phyloP scores from a whole-genome alignment of 2,797 vertebrate species.

The Sebastes cheni region DNA sequence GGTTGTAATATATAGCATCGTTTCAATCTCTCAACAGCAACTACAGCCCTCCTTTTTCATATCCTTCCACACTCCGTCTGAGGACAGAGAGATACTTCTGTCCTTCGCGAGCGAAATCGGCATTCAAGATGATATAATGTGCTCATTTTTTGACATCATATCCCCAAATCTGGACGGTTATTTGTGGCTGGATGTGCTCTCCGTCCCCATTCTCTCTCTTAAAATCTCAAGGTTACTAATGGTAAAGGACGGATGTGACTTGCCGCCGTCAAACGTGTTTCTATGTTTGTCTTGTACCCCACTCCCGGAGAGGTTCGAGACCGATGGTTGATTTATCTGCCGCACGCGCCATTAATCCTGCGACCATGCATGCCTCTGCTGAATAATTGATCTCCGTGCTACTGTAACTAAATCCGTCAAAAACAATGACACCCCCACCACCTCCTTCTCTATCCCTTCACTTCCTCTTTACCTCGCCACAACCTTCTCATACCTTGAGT shows the following conservation, averaged over 20 bases:
- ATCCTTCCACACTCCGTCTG: constrained; percentile 63
- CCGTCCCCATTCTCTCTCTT: constrained; percentile 51
- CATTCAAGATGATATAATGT: constrained; percentile 80
- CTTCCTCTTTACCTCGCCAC: constrained; percentile 36
- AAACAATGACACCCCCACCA: constrained; percentile 73
- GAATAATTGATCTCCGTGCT: constrained; percentile 85
- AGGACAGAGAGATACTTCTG: constrained; percentile 74
- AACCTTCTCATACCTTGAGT: constrained; percentile 5
- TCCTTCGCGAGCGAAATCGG: constrained; percentile 76
- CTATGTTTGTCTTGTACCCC: constrained; percentile 73
- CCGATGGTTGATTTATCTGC: constrained; percentile 82
- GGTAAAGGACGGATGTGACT: constrained; percentile 72
- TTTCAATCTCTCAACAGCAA: constrained; percentile 83
- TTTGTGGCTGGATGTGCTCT: constrained; percentile 67
- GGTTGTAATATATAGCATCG: constrained; percentile 79
- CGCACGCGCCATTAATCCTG: constrained; percentile 83
- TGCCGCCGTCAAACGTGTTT: constrained; percentile 70
- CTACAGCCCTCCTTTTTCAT: constrained; percentile 77
- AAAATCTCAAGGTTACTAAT: constrained; percentile 81
- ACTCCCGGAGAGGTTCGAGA: constrained; percentile 74
- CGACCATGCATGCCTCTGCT: constrained; percentile 80
- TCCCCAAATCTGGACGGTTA: constrained; percentile 74
- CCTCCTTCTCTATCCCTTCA: constrained; percentile 50
- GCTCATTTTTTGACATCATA: constrained; percentile 75
- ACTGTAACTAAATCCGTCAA: constrained; percentile 87